These are phyloP conservation scores for Spodoptera littoralis DNA, from an alignment of 2,888 invertebrate genomes.

Conservation along the genomic window DNA sequence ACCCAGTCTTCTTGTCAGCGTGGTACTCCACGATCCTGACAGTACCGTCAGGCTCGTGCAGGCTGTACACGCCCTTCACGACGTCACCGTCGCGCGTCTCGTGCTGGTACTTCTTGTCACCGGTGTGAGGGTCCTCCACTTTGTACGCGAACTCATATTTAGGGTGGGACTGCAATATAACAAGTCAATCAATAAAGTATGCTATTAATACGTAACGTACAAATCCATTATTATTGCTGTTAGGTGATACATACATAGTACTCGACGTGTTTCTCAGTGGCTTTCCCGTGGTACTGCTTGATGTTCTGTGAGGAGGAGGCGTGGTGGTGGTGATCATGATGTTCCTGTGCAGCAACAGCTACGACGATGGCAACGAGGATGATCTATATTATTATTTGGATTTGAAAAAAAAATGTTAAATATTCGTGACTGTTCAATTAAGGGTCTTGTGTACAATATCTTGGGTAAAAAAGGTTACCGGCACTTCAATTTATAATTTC, in stretches of 20 bases:
- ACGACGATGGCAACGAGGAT: too few relatives aligned
- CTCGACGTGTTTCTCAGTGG: slow-evolving; percentile 55
- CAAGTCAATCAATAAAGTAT: background rate
- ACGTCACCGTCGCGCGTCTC: slow-evolving; percentile 86
- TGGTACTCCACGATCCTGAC: slow-evolving; percentile 82
- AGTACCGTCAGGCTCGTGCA: slow-evolving; percentile 80
- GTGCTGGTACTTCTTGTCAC: slow-evolving; percentile 84
- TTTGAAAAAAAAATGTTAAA: too few relatives aligned
- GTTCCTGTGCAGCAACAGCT: background rate
- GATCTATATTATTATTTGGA: too few relatives aligned
- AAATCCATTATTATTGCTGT: too few relatives aligned
- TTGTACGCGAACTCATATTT: slow-evolving; percentile 84
- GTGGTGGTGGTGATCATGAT: slow-evolving; percentile 15
- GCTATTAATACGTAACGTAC: too few relatives aligned
- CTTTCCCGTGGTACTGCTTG: slow-evolving; percentile 54
- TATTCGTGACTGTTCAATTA: too few relatives aligned
- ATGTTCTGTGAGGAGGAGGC: slow-evolving; percentile 58
- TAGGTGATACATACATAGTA: slow-evolving; percentile 51
- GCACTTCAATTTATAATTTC: too few relatives aligned
- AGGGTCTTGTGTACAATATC: too few relatives aligned
- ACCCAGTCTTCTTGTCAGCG: slow-evolving; percentile 74
- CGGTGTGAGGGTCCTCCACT: slow-evolving; percentile 84
- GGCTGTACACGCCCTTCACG: slow-evolving; percentile 87
- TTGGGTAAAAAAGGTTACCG: too few relatives aligned
- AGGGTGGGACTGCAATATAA: slow-evolving; percentile 67